Conservation (phyloP, 2,797 vertebrate genomes). For the Melanotaenia nigrans region DNA sequence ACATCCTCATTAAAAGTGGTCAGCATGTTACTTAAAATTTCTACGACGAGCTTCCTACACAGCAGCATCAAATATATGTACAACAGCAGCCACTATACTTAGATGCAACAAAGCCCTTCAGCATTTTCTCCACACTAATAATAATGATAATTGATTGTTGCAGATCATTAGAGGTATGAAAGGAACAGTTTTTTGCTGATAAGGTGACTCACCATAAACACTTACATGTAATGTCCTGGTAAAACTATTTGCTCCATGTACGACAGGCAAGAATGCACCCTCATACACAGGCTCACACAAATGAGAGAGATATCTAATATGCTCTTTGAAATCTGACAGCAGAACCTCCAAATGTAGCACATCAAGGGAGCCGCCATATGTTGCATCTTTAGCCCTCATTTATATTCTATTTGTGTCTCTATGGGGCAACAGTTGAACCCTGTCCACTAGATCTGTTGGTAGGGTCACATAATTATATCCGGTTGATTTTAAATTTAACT, state of each 20-base stretch:
- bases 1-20: slow-evolving; percentile 39
- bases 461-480: slow-evolving; percentile 46
- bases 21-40: slow-evolving; percentile 24
- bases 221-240: slow-evolving; percentile 26
- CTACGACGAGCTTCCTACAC: slow-evolving; percentile 25
- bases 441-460: slow-evolving; percentile 44
- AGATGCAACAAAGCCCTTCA: slow-evolving; percentile 49
- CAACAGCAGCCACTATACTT: slow-evolving; percentile 52
- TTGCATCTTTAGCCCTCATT: slow-evolving; percentile 75
- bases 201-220: slow-evolving; percentile 34
- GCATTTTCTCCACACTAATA: slow-evolving; percentile 43
- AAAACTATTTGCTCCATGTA: slow-evolving; percentile 37
- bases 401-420: slow-evolving; percentile 71
- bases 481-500: slow-evolving; percentile 23
- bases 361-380: slow-evolving; percentile 76
- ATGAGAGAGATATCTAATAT: slow-evolving; percentile 62
- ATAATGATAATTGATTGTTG: slow-evolving; percentile 51
- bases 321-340: slow-evolving; percentile 72
- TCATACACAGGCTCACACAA: slow-evolving; percentile 1
- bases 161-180: slow-evolving; percentile 50
- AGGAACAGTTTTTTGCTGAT: slow-evolving; percentile 55
- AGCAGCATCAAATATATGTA: slow-evolving; percentile 48
- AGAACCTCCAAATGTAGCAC: slow-evolving; percentile 66
- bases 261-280: slow-evolving; percentile 46
- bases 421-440: slow-evolving; percentile 62